Percentiles rank a stretch among this genome's conserved stretches.
Conservation (phyloP, 2,113 vertebrate genomes). For the Ctenodactylus gundi region DNA sequence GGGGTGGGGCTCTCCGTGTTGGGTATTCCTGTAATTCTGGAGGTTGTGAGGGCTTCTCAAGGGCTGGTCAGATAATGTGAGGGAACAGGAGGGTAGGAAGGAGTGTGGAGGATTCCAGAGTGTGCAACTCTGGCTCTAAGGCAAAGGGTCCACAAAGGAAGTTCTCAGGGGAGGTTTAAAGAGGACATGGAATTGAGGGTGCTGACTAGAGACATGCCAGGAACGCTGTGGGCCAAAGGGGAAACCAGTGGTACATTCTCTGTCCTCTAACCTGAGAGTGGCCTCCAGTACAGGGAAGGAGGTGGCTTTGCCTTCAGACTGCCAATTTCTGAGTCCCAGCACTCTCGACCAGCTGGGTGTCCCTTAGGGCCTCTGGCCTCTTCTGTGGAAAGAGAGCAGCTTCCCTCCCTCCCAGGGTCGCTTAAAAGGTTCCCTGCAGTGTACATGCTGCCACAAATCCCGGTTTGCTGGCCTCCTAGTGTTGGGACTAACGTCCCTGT, state of each 20-base stretch:
- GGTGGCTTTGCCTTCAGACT: background rate
- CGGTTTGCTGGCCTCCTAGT: background rate
- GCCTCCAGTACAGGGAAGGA: accelerated
- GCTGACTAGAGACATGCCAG: accelerated
- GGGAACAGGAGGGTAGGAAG: background rate
- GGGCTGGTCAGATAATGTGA: accelerated
- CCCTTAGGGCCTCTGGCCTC: background rate
- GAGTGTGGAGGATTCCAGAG: accelerated
- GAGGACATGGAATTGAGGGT: accelerated
- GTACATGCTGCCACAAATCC: accelerated
- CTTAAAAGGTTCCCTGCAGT: too few species aligned
- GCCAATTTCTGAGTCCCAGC: background rate
- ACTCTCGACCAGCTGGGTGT: accelerated
- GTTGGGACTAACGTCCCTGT: background rate
- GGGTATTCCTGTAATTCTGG: background rate
- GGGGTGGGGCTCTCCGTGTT: too few species aligned
- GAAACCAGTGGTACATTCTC: background rate
- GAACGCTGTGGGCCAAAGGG: accelerated
- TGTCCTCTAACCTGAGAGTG: too few species aligned
- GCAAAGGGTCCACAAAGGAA: background rate
- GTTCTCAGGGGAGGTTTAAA: background rate
- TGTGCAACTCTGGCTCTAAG: too few species aligned
- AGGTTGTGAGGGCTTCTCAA: background rate
- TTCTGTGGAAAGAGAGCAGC: too few species aligned
- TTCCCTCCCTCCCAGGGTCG: background rate